Percentiles rank a stretch among this genome's conserved stretches.
phyloP scores from a whole-genome alignment of 2,113 vertebrate genomes.

The Eretmochelys imbricata region DNA sequence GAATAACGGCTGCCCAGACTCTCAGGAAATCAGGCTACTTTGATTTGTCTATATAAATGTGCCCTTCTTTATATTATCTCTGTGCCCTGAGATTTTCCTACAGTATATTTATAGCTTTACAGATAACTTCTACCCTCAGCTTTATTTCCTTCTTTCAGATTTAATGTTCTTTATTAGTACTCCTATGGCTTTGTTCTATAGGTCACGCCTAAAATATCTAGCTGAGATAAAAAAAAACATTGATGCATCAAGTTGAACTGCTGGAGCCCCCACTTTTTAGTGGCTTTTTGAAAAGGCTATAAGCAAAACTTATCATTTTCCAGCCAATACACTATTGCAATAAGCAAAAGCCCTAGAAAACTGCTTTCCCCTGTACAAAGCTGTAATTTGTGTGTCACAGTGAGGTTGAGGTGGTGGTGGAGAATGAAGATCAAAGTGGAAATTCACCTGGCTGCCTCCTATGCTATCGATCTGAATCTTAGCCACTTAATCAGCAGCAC shows the following conservation, averaged over 20 bases:
- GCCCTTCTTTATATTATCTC: neutral
- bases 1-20: accelerated
- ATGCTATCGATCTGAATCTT: constrained; percentile 70
- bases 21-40: neutral
- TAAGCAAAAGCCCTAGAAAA: constrained; percentile 55
- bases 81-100: constrained; percentile 39
- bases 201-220: neutral
- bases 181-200: constrained; percentile 24
- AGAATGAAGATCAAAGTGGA: constrained; percentile 61
- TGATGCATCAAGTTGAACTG: constrained; percentile 37
- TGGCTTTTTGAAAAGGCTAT: constrained; percentile 40
- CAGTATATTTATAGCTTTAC: constrained; percentile 39
- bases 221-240: constrained; percentile 49
- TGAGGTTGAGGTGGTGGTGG: neutral
- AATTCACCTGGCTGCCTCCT: constrained; percentile 68
- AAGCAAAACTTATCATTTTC: constrained; percentile 14
- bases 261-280: constrained; percentile 9
- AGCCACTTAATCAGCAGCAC: constrained; percentile 70
- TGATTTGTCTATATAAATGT: neutral
- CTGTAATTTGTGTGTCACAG: constrained; percentile 59
- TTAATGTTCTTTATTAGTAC: constrained; percentile 62
- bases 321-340: constrained; percentile 29
- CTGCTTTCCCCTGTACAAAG: constrained; percentile 32
- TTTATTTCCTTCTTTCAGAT: constrained; percentile 45
- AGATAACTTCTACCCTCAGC: constrained; percentile 28